phyloP scores from a whole-genome alignment of 2,888 invertebrate species.

The Coleophora deauratella region DNA sequence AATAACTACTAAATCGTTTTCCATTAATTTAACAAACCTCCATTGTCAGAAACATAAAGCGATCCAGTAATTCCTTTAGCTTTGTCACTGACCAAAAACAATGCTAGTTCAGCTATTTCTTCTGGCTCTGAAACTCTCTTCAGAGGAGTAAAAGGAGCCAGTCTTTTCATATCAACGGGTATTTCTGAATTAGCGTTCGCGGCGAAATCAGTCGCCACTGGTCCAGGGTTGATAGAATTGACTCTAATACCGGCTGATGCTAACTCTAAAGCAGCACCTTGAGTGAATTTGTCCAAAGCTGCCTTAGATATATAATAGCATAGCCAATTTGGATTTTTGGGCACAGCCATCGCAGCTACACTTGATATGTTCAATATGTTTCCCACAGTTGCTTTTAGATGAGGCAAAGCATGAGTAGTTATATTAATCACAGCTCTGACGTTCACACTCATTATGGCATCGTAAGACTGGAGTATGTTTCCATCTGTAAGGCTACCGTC shows the following conservation, averaged over 20 bases:
- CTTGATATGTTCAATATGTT: constrained; percentile 12
- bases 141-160: background rate
- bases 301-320: constrained; percentile 81
- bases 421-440: background rate
- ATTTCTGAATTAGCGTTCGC: background rate
- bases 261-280: constrained; percentile 79
- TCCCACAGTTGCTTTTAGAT: background rate
- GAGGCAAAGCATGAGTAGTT: background rate
- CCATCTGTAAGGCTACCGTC: background rate
- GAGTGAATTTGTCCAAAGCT: constrained; percentile 82
- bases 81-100: background rate
- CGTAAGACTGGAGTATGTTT: background rate
- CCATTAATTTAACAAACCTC: background rate
- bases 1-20: no score
- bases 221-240: constrained; percentile 83
- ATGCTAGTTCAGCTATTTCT: background rate
- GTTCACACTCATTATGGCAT: background rate
- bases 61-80: background rate
- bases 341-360: background rate
- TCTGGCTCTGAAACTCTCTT: background rate
- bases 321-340: background rate
- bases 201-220: constrained; percentile 58
- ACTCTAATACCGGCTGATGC: constrained; percentile 75
- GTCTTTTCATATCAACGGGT: background rate
- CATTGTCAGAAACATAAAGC: background rate